These are phyloP conservation scores for Protonibea diacanthus DNA, from an alignment of 2,797 vertebrate species.

Conservation along the genomic window DNA sequence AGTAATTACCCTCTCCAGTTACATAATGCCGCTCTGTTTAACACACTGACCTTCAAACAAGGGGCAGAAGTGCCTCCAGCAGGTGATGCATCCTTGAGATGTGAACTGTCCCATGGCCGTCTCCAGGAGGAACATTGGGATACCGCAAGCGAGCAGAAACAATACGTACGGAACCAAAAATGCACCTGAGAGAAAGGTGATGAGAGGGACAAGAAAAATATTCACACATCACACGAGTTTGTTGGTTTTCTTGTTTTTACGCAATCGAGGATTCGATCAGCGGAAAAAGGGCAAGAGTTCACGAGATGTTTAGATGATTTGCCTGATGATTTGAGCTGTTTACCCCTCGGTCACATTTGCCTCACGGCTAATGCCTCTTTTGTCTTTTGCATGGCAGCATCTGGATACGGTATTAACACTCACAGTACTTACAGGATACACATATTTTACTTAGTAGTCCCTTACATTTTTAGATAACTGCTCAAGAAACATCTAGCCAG, in stretches of 20 bases:
- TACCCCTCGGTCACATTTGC: no score
- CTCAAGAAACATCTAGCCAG: neutral
- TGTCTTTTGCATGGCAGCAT: neutral
- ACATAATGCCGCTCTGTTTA: neutral
- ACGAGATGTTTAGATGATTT: neutral
- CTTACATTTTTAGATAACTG: neutral
- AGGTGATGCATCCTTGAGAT: slow-evolving; percentile 82
- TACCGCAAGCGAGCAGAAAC: slow-evolving; percentile 79
- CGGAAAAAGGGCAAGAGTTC: neutral
- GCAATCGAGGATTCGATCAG: neutral
- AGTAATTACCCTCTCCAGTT: neutral
- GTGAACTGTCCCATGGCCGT: slow-evolving; percentile 83
- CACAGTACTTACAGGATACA: neutral
- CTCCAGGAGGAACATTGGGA: slow-evolving; percentile 83
- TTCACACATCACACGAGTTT: neutral
- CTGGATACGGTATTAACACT: neutral
- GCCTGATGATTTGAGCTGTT: no score
- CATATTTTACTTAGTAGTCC: neutral
- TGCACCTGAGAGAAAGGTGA: slow-evolving; percentile 66
- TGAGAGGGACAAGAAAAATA: neutral
- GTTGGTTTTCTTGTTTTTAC: neutral
- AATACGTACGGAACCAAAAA: slow-evolving; percentile 82
- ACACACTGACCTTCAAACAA: slow-evolving; percentile 81
- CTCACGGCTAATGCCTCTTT: neutral
- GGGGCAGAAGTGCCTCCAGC: slow-evolving; percentile 83